Conservation (phyloP, 2,113 vertebrate species). For the Anarhynchus alexandrinus region DNA sequence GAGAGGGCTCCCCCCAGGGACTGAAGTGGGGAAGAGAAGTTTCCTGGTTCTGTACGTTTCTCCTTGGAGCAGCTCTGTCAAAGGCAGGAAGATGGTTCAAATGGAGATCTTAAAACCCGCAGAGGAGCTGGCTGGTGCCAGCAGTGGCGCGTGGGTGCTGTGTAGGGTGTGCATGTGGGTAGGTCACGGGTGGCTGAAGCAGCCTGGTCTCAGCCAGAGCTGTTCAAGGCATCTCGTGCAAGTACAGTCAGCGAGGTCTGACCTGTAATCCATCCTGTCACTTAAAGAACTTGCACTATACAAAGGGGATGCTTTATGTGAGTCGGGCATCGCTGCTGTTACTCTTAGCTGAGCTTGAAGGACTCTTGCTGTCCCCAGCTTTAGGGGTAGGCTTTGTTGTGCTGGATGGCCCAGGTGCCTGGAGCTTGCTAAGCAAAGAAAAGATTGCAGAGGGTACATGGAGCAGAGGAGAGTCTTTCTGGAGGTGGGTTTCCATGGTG, state of each 20-base stretch:
- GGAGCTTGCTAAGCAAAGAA: neutral
- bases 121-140: neutral
- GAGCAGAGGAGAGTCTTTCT: neutral
- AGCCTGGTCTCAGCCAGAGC: neutral
- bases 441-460: neutral
- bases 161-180: rapidly evolving
- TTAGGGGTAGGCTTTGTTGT: neutral
- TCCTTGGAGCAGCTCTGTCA: neutral
- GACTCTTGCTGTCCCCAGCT: neutral
- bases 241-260: neutral
- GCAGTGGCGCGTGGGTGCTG: neutral
- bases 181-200: neutral
- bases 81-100: neutral
- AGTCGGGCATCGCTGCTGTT: neutral
- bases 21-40: neutral
- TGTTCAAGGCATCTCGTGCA: neutral
- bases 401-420: neutral
- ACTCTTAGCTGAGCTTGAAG: neutral
- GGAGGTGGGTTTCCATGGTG: neutral
- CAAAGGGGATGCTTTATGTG: neutral
- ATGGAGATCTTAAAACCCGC: neutral
- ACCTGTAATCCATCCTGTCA: neutral
- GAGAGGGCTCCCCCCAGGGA: neutral
- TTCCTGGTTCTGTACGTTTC: neutral
- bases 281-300: neutral